A percentile compares a stretch with the other conserved stretches of the same genome.
These are phyloP conservation scores for Acleris laterana DNA, from an alignment of 2,888 invertebrate genomes.

Conservation along the genomic window DNA sequence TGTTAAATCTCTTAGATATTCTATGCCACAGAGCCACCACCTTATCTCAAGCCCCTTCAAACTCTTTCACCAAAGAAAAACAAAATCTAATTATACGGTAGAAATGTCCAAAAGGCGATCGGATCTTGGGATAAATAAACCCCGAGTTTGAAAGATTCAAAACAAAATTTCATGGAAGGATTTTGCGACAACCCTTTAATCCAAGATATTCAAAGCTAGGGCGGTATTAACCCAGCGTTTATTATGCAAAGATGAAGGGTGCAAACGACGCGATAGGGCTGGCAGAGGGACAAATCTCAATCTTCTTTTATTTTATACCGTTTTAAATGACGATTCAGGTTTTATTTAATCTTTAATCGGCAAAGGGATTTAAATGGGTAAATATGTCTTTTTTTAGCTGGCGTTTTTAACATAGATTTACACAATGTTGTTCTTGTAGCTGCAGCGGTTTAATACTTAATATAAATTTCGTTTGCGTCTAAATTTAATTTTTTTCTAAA, in stretches of 20 bases:
- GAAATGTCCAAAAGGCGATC: slow-evolving; percentile 34
- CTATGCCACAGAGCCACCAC: neutral
- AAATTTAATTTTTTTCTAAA: no score
- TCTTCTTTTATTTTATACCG: neutral
- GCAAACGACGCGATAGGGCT: slow-evolving; percentile 31
- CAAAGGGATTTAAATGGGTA: no score
- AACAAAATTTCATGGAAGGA: slow-evolving; percentile 40
- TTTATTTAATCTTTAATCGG: no score
- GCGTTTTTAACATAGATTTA: no score
- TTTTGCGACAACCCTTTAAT: slow-evolving; percentile 45
- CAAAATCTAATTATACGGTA: slow-evolving; percentile 31
- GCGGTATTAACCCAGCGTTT: slow-evolving; percentile 49
- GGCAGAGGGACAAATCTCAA: slow-evolving; percentile 12
- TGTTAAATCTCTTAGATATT: no score
- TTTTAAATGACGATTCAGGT: no score
- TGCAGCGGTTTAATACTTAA: no score
- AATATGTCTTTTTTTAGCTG: no score
- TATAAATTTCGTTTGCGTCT: no score
- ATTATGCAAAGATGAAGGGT: slow-evolving; percentile 67
- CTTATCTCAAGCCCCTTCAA: neutral
- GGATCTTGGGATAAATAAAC: slow-evolving; percentile 30
- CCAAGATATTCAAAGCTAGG: slow-evolving; percentile 53
- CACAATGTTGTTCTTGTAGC: no score
- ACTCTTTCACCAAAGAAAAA: slow-evolving; percentile 18
- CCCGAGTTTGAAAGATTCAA: slow-evolving; percentile 39